Percentiles rank a stretch among this genome's conserved stretches.
Evolutionary conservation across 2,797 vertebrate species (phyloP).

Genomic region (Euthynnus affinis): DNA sequence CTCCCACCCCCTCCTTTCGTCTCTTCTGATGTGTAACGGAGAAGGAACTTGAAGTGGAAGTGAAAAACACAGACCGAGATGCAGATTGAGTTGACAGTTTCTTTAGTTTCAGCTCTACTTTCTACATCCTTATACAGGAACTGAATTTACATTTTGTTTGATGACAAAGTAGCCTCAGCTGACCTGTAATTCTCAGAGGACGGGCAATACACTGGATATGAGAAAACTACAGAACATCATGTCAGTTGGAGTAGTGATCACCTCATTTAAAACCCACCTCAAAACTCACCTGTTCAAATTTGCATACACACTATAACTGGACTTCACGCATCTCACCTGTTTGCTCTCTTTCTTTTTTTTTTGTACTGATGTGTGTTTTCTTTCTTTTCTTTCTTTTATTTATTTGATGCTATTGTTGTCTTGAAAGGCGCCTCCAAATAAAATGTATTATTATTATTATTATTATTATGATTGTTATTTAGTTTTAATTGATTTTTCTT

Average conservation of each 20-base stretch:
- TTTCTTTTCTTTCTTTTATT: no score
- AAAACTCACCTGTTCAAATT: no score
- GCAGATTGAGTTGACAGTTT: neutral
- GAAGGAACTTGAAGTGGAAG: neutral
- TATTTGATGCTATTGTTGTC: no score
- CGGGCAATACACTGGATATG: neutral
- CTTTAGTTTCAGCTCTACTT: neutral
- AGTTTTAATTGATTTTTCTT: neutral
- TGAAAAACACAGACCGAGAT: conserved; percentile 11
- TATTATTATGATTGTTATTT: neutral
- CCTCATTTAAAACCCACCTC: no score
- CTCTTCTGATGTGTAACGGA: neutral
- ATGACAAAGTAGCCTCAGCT: neutral
- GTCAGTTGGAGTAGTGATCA: neutral
- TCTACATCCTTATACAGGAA: neutral
- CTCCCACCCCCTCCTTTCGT: no score
- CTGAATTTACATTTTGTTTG: neutral
- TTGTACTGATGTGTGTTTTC: no score
- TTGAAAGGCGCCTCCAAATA: no score
- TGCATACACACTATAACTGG: no score
- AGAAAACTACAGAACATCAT: neutral
- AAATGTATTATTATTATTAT: no score
- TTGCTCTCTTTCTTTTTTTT: no score
- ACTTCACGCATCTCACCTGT: no score
- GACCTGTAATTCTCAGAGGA: neutral